Base-by-base conservation (phyloP, 2,888 invertebrate species). In the Nezara viridula region DNA sequence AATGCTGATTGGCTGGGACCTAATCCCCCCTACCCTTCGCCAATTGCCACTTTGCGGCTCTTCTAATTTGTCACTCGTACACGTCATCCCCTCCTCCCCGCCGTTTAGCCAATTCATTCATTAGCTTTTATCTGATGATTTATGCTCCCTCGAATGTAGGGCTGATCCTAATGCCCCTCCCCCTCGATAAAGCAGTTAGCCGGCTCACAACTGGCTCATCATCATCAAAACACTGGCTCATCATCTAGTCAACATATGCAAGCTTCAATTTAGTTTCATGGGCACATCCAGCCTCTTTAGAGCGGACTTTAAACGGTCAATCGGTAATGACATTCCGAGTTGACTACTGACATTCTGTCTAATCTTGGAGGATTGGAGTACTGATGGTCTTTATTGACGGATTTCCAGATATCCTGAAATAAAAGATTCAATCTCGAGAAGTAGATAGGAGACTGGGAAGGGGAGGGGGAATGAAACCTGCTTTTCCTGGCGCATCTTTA, bases 21-120 rank as follows among this genome's bases (percentile, higher is more conserved):
- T 81, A 81, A 81, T 81, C 81, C 81, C 44, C 81, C 44, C 44
- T 9, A 21, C 77, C 77, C 77, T 77, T 44, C 37, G 77, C 77
- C 81, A 81, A 81, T 81, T 81, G 81, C 81, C 81, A 81, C 81
- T 81, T 81, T 81, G 81, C 44, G 81, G 81, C 81, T 81, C 81
- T 81, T 81, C 81, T 81, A 81, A 81, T 81, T 81, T 81, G 81
- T 81, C 81, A 81, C 81, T 81, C 10, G 81, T 81, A 47, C 81
- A 44, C 44, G 81, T 81, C 81, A 81, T 81, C 44, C 81, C 24
- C 81, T 10, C 81, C n/a, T 10, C 81, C 81, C 40, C n/a, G 44
- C 81, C 44, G 40, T 81, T 81, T 81, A 81, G 81, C 81, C 81
- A 81, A 47, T 81, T 37, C 66, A 73, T 73, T 73, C 66, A 73